phyloP scores from a whole-genome alignment of 2,113 vertebrate genomes.

The Eudyptes chrysolophus region DNA sequence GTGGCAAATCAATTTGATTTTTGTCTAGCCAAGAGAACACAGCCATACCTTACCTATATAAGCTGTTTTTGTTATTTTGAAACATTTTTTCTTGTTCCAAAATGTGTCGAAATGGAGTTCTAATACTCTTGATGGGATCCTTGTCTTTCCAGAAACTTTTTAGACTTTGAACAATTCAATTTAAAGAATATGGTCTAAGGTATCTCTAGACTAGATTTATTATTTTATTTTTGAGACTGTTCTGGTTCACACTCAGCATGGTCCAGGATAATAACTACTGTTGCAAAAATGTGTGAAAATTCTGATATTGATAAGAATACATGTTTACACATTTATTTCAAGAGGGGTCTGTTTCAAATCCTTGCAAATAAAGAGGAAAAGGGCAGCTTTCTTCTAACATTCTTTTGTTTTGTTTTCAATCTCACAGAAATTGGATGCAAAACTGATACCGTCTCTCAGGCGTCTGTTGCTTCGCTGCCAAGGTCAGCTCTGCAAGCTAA shows the following conservation, averaged over 20 bases:
- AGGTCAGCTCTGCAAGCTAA: slow-evolving; percentile 45
- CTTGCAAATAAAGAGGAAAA: background rate
- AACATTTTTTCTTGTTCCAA: background rate
- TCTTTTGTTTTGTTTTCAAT: background rate
- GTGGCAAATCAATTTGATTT: background rate
- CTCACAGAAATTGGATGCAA: background rate
- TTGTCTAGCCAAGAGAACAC: background rate
- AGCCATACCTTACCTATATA: background rate
- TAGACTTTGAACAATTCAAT: background rate
- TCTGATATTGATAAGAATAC: background rate
- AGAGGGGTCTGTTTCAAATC: background rate
- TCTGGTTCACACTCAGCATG: background rate
- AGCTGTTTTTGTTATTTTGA: background rate
- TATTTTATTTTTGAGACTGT: background rate
- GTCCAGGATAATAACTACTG: background rate
- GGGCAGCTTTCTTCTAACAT: background rate
- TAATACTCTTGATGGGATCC: background rate
- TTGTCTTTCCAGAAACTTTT: background rate
- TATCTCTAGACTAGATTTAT: background rate
- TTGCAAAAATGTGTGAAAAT: background rate
- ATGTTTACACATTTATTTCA: background rate
- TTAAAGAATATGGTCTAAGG: background rate
- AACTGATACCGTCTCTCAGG: background rate
- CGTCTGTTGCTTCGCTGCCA: background rate
- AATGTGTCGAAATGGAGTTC: background rate